Percentiles rank a stretch among this genome's conserved stretches.
phyloP scores from a whole-genome alignment of 1,140 invertebrate genomes.

The Coelopa frigida region DNA sequence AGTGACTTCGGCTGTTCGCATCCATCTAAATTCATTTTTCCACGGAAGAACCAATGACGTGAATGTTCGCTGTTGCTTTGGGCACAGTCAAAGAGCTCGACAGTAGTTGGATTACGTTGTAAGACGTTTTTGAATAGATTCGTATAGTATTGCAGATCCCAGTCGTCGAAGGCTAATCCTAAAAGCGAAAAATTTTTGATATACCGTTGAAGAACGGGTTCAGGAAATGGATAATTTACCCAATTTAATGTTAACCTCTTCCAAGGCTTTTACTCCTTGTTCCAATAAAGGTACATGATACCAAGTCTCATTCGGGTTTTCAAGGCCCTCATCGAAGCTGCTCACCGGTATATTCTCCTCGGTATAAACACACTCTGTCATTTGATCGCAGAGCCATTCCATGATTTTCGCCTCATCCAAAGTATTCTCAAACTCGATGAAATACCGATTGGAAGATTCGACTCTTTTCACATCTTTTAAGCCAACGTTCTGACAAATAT shows the following conservation, averaged over 20 bases:
- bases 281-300: conserved; percentile 74
- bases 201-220: conserved; percentile 39
- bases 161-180: conserved; percentile 78
- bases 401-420: conserved; percentile 51
- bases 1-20: conserved; percentile 69
- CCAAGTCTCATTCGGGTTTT: conserved; percentile 62
- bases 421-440: conserved; percentile 51
- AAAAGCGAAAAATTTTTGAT: too few relatives aligned
- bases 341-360: conserved; percentile 60
- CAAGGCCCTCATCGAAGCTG: conserved; percentile 61
- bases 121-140: conserved; percentile 72
- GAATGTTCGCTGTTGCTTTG: conserved; percentile 96
- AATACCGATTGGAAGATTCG: conserved; percentile 74
- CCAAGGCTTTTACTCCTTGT: conserved; percentile 68
- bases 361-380: conserved; percentile 66
- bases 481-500: conserved; percentile 80
- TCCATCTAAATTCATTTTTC: conserved; percentile 80
- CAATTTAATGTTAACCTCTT: conserved; percentile 74
- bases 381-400: conserved; percentile 66
- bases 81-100: conserved; percentile 97
- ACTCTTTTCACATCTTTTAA: conserved; percentile 65
- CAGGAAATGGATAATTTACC: too few relatives aligned
- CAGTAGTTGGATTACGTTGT: conserved; percentile 90
- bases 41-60: conserved; percentile 90
- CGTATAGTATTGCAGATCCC: conserved; percentile 81